Evolutionary conservation across 2,113 vertebrate species (phyloP).

Genomic region (Miniopterus natalensis): DNA sequence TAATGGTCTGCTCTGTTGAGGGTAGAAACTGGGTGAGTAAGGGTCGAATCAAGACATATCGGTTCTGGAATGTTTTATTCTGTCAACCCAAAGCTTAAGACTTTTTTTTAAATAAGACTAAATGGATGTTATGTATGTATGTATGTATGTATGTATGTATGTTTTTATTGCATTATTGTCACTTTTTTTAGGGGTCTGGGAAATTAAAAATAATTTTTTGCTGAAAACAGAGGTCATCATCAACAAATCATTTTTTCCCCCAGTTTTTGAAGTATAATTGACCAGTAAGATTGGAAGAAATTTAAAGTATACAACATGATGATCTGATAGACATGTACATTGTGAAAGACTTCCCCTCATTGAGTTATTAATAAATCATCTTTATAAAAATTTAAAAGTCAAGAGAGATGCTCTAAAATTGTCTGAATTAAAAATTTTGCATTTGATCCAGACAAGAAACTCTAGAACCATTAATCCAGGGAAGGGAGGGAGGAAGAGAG

Average conservation of each 20-base stretch:
- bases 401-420: conserved; percentile 30
- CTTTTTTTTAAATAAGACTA: background rate
- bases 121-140: background rate
- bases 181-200: background rate
- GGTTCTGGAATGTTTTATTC: conserved; percentile 48
- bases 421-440: conserved; percentile 69
- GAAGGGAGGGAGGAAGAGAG: conserved; percentile 66
- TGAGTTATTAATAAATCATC: conserved; percentile 29
- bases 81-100: conserved; percentile 42
- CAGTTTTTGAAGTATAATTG: background rate
- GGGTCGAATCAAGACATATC: background rate
- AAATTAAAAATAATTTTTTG: conserved; percentile 47
- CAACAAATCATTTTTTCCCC: conserved; percentile 16
- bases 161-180: background rate
- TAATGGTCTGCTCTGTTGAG: background rate
- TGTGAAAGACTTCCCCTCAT: background rate
- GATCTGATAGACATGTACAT: background rate
- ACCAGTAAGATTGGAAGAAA: background rate
- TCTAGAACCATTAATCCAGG: conserved; percentile 37
- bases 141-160: too few relatives aligned
- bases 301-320: background rate
- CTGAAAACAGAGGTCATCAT: conserved; percentile 55
- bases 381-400: conserved; percentile 57
- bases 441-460: conserved; percentile 62
- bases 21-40: background rate